These are phyloP conservation scores for Hoplostethus mediterraneus DNA, from an alignment of 2,797 vertebrate species.

Conservation along the genomic window DNA sequence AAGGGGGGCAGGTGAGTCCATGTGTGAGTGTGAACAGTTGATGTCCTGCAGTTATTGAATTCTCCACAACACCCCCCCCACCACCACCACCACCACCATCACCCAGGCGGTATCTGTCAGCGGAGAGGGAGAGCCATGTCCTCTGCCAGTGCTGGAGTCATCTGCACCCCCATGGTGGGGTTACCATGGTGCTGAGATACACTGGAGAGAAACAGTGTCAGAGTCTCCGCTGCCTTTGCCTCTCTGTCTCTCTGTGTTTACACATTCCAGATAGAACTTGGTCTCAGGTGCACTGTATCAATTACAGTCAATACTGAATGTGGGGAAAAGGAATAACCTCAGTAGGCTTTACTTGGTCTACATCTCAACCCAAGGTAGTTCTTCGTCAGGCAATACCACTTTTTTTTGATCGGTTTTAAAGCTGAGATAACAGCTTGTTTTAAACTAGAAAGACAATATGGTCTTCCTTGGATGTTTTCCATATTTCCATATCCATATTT, in stretches of 20 bases:
- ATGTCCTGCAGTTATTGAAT: conserved; percentile 45
- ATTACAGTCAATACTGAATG: conserved; percentile 51
- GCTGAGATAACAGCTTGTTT: too few species aligned
- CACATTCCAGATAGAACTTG: conserved; percentile 48
- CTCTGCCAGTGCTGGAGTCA: conserved; percentile 49
- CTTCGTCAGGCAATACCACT: conserved; percentile 43
- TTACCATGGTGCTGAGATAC: conserved; percentile 65
- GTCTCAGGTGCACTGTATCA: conserved; percentile 52
- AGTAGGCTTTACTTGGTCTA: conserved; percentile 28
- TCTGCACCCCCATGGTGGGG: conserved; percentile 51
- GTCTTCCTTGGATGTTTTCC: too few species aligned
- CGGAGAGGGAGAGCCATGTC: conserved; percentile 21
- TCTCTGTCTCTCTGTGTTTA: conserved; percentile 38
- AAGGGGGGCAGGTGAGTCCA: conserved; percentile 60
- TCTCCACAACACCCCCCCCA: conserved; percentile 14
- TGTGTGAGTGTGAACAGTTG: conserved; percentile 30
- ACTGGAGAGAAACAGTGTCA: conserved; percentile 59
- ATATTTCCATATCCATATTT: too few species aligned
- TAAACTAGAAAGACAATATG: too few species aligned
- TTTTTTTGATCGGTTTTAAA: conserved; percentile 33
- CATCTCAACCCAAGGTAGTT: conserved; percentile 19
- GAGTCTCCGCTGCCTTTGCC: not conserved
- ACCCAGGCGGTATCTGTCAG: conserved; percentile 57
- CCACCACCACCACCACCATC: too few species aligned
- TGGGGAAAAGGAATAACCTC: conserved; percentile 26